Evolutionary conservation across 2,113 vertebrate species (phyloP), one percentile per base, ranked within the genome.

Genomic region (Channa argus): DNA sequence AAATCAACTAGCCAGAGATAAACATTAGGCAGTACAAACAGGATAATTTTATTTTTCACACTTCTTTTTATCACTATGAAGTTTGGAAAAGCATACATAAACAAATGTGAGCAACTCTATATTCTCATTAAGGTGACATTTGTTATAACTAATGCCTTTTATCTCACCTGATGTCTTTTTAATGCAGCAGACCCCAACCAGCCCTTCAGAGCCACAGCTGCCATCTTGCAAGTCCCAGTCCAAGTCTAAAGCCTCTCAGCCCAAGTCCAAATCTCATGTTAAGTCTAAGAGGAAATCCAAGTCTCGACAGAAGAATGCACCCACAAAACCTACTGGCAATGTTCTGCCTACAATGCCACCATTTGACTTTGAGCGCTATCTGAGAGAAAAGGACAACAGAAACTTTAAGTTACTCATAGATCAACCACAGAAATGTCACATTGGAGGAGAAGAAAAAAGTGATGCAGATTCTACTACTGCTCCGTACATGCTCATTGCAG

Each of bases 381-480:
- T 99, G 84, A 91, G 90, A 0, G 94, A 95, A 61, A 99, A 98
- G 77, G 97, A 99, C 83, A 96, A 95, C 45, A 91, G 98, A 61
- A 93, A 95, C 73, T 99, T 99, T 60, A 91, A 89, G 4, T 92
- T 98, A 61, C 94, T 98, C 62, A 94, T 99, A 3, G 95, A 99
- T 74, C 98, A 99, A 89, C 96, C 96, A 0, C 91, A 88, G 68
- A 99, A 99, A 77, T 99, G 98, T 87, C 87, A 10, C 80, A 65
- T 54, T 56, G 55, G 47, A 70, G 83, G 63, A 33, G 67, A 62
- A 50, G 60, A 74, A 33, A 45, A 41, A 37, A 47, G 55, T 51
- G 60, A 5, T 5, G 3, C 43, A 38, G 63, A n/a, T 2, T 43
- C 76, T 13, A 5, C 12, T 2, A 15, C 41, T 9, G 78, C 92